Conservation (phyloP, 2,888 invertebrate species). For the Tachina lurida region DNA sequence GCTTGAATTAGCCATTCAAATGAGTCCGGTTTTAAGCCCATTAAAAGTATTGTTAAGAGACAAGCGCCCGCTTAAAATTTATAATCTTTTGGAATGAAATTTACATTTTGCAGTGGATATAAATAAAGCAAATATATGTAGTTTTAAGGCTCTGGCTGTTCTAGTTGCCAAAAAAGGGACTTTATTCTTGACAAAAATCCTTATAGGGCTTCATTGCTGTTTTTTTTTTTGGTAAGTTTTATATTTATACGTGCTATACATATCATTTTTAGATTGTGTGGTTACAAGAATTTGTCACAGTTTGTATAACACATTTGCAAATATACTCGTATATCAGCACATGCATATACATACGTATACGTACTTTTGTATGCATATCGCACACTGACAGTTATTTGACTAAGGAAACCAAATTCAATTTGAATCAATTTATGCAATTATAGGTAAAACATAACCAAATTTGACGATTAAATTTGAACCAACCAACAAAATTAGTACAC, state of each 20-base stretch:
- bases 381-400: neutral
- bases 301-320: conserved; percentile 37
- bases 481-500: too few species aligned
- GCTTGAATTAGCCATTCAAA: too few species aligned
- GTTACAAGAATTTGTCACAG: conserved; percentile 66
- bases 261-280: conserved; percentile 24
- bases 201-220: conserved; percentile 25
- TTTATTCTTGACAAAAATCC: conserved; percentile 58
- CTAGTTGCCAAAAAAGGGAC: conserved; percentile 36
- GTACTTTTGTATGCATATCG: neutral
- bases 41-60: too few species aligned
- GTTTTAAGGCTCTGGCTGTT: conserved; percentile 27
- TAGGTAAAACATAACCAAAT: too few species aligned
- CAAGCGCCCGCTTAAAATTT: too few species aligned
- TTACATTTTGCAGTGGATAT: too few species aligned
- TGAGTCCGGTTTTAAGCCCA: too few species aligned
- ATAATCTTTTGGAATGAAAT: too few species aligned
- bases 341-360: neutral
- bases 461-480: too few species aligned
- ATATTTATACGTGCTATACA: neutral
- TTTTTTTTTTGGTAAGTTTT: conserved; percentile 14
- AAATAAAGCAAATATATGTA: neutral
- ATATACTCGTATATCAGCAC: neutral
- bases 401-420: neutral
- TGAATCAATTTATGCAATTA: too few species aligned